phyloP scores from a whole-genome alignment of 1,140 invertebrate species.

The Drosophila parabipectinata region DNA sequence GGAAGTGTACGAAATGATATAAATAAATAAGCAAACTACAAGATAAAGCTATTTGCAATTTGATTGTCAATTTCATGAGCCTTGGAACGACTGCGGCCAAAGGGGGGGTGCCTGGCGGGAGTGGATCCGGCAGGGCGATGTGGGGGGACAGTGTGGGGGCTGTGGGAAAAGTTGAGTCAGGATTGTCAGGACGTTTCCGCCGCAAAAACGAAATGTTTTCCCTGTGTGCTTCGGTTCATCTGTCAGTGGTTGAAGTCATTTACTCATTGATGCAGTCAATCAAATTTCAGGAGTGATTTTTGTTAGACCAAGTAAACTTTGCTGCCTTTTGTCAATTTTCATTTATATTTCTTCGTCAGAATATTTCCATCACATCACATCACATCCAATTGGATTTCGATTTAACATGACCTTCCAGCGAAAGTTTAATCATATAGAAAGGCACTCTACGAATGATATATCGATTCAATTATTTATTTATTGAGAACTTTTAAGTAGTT shows the following conservation, averaged over 20 bases:
- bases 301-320: conserved; percentile 62
- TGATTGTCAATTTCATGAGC: conserved; percentile 81
- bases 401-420: neutral
- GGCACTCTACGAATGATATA: neutral
- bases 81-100: conserved; percentile 3
- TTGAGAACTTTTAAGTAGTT: no score
- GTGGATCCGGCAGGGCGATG: neutral
- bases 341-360: conserved; percentile 62
- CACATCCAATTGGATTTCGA: neutral
- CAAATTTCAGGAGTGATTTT: conserved; percentile 79
- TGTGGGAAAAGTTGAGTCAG: conserved; percentile 36
- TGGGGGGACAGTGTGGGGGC: neutral
- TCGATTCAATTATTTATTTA: neutral
- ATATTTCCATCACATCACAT: conserved; percentile 2
- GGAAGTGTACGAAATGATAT: conserved; percentile 81
- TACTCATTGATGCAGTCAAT: conserved; percentile 78
- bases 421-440: neutral
- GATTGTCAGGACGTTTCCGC: conserved; percentile 68
- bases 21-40: conserved; percentile 82
- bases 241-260: conserved; percentile 69
- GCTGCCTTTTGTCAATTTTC: conserved; percentile 67
- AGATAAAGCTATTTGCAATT: conserved; percentile 82
- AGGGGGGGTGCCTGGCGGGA: no score
- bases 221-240: conserved; percentile 30
- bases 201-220: conserved; percentile 63